Evolutionary conservation across 2,113 vertebrate species (phyloP), one percentile per base, ranked within the genome.

Genomic region (Pleuronectes platessa): DNA sequence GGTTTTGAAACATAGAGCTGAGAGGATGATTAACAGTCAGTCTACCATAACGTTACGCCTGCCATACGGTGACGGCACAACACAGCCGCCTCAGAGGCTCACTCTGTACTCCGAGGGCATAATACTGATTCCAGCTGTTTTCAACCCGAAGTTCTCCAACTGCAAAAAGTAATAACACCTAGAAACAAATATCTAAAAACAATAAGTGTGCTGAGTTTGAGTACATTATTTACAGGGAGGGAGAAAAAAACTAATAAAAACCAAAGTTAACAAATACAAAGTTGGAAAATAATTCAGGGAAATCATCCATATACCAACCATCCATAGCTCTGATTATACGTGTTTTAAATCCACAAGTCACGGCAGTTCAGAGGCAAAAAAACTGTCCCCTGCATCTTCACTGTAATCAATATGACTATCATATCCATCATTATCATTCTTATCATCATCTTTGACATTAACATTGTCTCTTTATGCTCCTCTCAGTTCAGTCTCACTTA

Each of bases 21-120:
- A 90, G 84, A 88, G 88, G 77, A 89, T 87, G 84, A 90, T 90
- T 91, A 89, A 92, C 92, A 90, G 91, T 93, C 93, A 89, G 86
- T 89, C 91, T 91, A 90, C 91, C 83, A 88, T 83, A 85, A 88
- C 82, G 79, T 88, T 82, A 81, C 3, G 51, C 86, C 68, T 84
- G 84, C 83, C 91, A 85, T 74, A 86, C 68, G 72, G 76, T 26
- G 56, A 75, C 78, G 88, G 73, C 84, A 84, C 45, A 74, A 20
- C 76, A 79, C 80, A 74, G 81, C 79, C 49, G 27, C 65, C 79
- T 72, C 71, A 61, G 47, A 82, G 75, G 81, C 71, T 89, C 74
- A 53, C 63, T 67, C 56, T 86, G 70, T 64, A 81, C 71, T 85
- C 24, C 0, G 65, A 65, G 77, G 82, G 81, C 61, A 81, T 70